phyloP scores from a whole-genome alignment of 2,888 invertebrate genomes.

The Volucella inflata region DNA sequence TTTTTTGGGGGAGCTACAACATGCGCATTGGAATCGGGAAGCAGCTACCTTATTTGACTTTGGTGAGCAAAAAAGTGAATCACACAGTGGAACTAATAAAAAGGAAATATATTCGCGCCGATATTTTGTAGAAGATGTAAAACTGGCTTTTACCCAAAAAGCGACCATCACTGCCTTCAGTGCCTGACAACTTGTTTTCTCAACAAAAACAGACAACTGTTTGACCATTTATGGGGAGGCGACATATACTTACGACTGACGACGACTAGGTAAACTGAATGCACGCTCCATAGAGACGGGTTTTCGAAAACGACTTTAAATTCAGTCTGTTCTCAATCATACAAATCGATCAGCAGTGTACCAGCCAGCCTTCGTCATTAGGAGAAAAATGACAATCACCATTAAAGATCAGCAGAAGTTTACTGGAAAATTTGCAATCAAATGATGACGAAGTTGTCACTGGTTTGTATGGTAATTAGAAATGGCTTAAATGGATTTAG shows the following conservation, averaged over 20 bases:
- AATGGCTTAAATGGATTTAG: not conserved
- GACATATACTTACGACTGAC: conserved; percentile 47
- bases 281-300: conserved; percentile 26
- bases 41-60: conserved; percentile 65
- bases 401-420: conserved; percentile 22
- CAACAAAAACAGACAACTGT: conserved; percentile 51
- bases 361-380: conserved; percentile 29
- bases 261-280: conserved; percentile 16
- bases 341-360: conserved; percentile 64
- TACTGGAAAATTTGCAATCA: conserved; percentile 28
- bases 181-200: conserved; percentile 55
- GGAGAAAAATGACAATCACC: conserved; percentile 50
- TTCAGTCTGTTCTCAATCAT: conserved; percentile 68
- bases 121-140: conserved; percentile 24
- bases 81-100: conserved; percentile 48
- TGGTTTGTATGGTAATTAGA: conserved; percentile 47
- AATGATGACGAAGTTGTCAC: conserved; percentile 17
- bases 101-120: conserved; percentile 66
- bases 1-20: conserved; percentile 41
- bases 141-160: conserved; percentile 71
- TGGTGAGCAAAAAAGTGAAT: conserved; percentile 31
- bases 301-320: conserved; percentile 44
- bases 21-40: conserved; percentile 62
- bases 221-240: conserved; percentile 61
- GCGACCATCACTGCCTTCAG: not conserved